Evolutionary conservation across 2,888 invertebrate genomes (phyloP), one percentile per base, ranked within the genome.

Genomic region (Lathronympha strigana): DNA sequence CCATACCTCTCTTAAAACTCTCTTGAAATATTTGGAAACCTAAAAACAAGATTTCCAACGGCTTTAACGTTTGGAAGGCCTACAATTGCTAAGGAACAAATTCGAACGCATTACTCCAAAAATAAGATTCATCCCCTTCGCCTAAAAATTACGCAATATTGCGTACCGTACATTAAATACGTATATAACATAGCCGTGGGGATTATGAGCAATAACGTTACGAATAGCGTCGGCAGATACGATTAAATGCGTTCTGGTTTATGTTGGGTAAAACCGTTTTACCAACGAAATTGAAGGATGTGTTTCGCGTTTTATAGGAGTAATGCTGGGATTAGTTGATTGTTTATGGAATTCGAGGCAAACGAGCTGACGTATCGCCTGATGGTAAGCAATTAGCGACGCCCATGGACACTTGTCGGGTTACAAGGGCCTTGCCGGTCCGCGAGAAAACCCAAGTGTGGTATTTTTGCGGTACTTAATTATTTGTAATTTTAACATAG

Each of bases 181-280:
- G 23, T 23, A 23, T 13, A 47, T 25, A 47, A 47, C 47, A 47
- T 23, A 47, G 13, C 43, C 69, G 72, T 72, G 67, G 69, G 78
- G 80, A 76, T 67, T 71, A 69, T 66, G 68, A 71, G 78, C 79
- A 79, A 81, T 83, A 81, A 81, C 79, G 73, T 77, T 73, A 75
- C 71, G 63, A 11, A 50, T 33, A 63, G 47, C 45, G 67, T 64
- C 31, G 13, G 64, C 58, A 64, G 31, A 45, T 15, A 17, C 17
- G 13, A 38, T 63, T 50, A 61, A 51, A 61, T 9, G 4, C 38
- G 49, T 58, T 47, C 9, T 36, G 15, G 33, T 62, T 45, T 54
- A 43, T 11, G n/a, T 15, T 17, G 0, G n/a, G 9, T 47, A 13
- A 51, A 13, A n/a, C 13, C n/a, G 50, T 51, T 51, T 33, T 13